Conservation (phyloP, 1,140 invertebrate genomes). For the Anoplolepis gracilipes region DNA sequence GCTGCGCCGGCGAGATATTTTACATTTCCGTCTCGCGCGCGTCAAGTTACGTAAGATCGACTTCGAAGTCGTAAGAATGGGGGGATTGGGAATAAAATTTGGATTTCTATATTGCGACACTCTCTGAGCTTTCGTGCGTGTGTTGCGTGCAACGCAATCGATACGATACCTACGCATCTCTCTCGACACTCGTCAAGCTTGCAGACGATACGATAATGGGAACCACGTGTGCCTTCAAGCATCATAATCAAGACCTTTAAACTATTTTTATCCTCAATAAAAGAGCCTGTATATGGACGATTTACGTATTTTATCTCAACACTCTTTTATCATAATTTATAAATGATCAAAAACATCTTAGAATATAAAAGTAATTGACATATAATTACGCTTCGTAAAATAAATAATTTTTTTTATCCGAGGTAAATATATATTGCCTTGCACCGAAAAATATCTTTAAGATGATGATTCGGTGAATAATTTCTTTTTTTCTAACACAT, state of each 20-base stretch:
- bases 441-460: too few species aligned
- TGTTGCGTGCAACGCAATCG: neutral
- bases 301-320: too few species aligned
- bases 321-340: too few species aligned
- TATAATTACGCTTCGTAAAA: too few species aligned
- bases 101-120: neutral
- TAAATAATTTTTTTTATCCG: too few species aligned
- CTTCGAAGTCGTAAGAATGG: too few species aligned
- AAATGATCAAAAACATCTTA: too few species aligned
- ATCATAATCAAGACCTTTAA: neutral
- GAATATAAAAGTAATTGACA: too few species aligned
- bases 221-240: neutral
- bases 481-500: neutral
- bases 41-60: conserved; percentile 18
- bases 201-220: neutral
- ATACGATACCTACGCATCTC: neutral
- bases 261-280: neutral
- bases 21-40: conserved; percentile 36
- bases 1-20: neutral
- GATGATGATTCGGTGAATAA: neutral
- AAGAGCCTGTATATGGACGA: too few species aligned
- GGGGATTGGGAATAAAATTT: neutral
- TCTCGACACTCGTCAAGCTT: neutral
- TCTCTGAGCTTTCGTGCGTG: too few species aligned
- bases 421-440: too few species aligned